Percentiles rank a stretch among this genome's conserved stretches.
phyloP scores from a whole-genome alignment of 2,888 invertebrate genomes.

The Callyntrura sp. region DNA sequence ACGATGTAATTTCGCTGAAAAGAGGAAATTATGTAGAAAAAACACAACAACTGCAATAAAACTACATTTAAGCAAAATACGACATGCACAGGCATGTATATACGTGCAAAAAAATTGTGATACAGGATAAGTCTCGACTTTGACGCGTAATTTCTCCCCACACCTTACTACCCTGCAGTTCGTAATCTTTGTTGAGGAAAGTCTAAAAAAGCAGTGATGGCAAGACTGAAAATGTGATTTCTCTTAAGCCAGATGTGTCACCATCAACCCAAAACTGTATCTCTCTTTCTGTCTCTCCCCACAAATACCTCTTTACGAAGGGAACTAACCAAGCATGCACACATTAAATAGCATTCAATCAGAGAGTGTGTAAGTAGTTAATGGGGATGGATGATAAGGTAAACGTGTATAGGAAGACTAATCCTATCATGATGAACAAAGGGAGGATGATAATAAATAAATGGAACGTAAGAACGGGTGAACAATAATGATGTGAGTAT shows the following conservation, averaged over 20 bases:
- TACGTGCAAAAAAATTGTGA: not conserved
- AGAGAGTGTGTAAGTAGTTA: not conserved
- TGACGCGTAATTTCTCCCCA: too few relatives aligned
- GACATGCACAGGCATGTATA: not conserved
- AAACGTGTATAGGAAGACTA: not conserved
- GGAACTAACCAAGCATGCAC: not conserved
- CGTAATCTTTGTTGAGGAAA: not conserved
- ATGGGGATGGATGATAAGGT: slow-evolving; percentile 17
- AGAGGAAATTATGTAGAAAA: not conserved
- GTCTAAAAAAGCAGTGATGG: not conserved
- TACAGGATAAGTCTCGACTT: too few relatives aligned
- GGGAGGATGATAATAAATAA: slow-evolving; percentile 15
- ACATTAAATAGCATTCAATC: not conserved
- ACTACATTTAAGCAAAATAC: not conserved
- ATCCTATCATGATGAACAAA: not conserved
- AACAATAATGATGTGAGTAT: not conserved
- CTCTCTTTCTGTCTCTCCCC: too few relatives aligned
- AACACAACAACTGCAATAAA: slow-evolving; percentile 22
- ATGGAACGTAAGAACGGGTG: not conserved
- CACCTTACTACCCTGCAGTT: not conserved
- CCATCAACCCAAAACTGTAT: too few relatives aligned
- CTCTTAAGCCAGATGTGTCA: too few relatives aligned
- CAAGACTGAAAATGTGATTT: not conserved
- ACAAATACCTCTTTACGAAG: too few relatives aligned
- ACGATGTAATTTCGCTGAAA: slow-evolving; percentile 7